Conservation (phyloP, 2,888 invertebrate species). For the Drosophila affinis region DNA sequence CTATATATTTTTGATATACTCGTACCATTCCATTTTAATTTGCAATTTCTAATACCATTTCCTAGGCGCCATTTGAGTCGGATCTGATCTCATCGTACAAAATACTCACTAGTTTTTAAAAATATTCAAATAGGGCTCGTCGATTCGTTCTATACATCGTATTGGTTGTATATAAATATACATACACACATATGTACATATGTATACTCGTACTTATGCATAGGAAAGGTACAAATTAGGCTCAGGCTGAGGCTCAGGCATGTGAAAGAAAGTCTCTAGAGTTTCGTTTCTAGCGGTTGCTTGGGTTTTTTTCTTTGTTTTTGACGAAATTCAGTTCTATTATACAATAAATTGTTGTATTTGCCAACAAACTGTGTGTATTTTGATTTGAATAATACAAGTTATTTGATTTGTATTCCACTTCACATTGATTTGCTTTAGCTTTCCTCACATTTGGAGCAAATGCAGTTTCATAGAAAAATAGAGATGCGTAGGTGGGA, state of each 20-base stretch:
- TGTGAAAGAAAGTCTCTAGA: slow-evolving; percentile 73
- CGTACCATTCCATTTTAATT: slow-evolving; percentile 41
- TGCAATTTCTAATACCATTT: slow-evolving; percentile 24
- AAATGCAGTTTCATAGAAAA: slow-evolving; percentile 81
- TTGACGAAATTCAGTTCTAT: slow-evolving; percentile 64
- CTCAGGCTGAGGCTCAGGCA: slow-evolving; percentile 73
- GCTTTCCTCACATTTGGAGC: slow-evolving; percentile 58
- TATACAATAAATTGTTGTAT: slow-evolving; percentile 30
- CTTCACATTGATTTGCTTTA: slow-evolving; percentile 24
- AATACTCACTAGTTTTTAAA: slow-evolving; percentile 68
- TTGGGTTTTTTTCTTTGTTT: not conserved
- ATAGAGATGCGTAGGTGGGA: slow-evolving; percentile 83
- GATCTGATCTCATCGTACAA: slow-evolving; percentile 54
- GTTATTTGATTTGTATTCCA: slow-evolving; percentile 38
- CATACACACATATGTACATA: too few relatives aligned
- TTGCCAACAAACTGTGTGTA: slow-evolving; percentile 42
- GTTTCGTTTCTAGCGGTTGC: slow-evolving; percentile 46
- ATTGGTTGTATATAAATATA: slow-evolving; percentile 32
- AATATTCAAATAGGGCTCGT: slow-evolving; percentile 67
- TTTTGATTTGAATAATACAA: slow-evolving; percentile 62
- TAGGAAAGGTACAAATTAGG: slow-evolving; percentile 82
- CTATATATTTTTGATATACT: slow-evolving; percentile 56
- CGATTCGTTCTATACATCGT: slow-evolving; percentile 53
- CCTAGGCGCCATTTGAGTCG: slow-evolving; percentile 52
- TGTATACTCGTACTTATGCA: slow-evolving; percentile 60